Conservation (phyloP, 2,113 vertebrate genomes). For the Dasypus novemcinctus region DNA sequence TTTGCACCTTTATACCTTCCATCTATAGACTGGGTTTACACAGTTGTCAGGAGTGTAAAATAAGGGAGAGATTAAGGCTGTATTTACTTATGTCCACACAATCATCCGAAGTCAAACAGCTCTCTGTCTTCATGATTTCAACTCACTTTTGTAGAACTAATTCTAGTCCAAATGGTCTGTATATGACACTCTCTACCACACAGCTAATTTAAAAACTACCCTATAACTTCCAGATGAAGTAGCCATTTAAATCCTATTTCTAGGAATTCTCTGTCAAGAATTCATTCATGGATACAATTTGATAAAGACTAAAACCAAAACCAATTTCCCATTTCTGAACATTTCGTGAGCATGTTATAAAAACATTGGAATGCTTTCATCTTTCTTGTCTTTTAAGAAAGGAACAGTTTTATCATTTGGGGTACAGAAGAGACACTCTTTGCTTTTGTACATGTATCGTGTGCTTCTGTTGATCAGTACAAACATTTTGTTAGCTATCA, state of each 20-base stretch:
- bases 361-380: background rate
- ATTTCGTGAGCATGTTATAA: constrained; percentile 26
- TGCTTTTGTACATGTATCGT: constrained; percentile 17
- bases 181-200: constrained; percentile 36
- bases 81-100: constrained; percentile 39
- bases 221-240: constrained; percentile 55
- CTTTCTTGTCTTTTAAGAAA: constrained; percentile 54
- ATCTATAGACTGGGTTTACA: constrained; percentile 53
- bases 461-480: background rate
- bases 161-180: background rate
- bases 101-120: constrained; percentile 21
- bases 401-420: constrained; percentile 4
- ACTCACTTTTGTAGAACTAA: background rate
- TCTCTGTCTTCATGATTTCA: background rate
- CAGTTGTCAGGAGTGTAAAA: constrained; percentile 76
- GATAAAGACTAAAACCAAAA: constrained; percentile 42
- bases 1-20: constrained; percentile 60
- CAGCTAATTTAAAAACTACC: constrained; percentile 38
- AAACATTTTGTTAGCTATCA: constrained; percentile 78
- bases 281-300: constrained; percentile 62
- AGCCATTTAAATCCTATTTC: constrained; percentile 72
- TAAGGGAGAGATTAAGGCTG: constrained; percentile 76
- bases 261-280: constrained; percentile 76
- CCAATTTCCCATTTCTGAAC: background rate
- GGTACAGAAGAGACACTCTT: constrained; percentile 47